Base-by-base conservation (phyloP, 53 echinoderm and acorn worm species). In the Antedon mediterranea region DNA sequence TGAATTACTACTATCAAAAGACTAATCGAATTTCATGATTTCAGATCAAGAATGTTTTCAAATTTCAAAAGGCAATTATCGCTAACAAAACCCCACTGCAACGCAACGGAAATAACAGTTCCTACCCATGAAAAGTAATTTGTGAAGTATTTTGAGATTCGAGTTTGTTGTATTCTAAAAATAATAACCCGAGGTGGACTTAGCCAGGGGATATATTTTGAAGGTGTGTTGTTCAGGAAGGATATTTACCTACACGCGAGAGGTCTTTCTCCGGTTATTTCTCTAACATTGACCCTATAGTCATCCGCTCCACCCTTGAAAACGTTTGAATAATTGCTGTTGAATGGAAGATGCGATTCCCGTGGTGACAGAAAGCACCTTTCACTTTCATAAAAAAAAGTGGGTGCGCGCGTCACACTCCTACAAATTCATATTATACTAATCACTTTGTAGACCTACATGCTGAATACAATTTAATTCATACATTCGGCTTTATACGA, bases 251-350 rank as follows among this genome's bases (percentile, higher is more conserved):
- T 57, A 57, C 57, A 57, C 23, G 57, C 57, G 2, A 57, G 57
- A 8, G 57, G 57, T 57, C 57, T 57, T 57, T 57, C 9, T 57
- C 23, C 57, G 57, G 57, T 57, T 57, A 57, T 57, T 57, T 57
- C 57, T 57, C 57, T 57, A 57, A 57, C 57, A 57, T 57, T 57
- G 57, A 57, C 57, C 57, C 57, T 57, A 37, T 57, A 57, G 57
- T 8, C 23, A 6, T 18, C 57, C 2, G 7, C 57, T 15, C 57
- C 57, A 57, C 57, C 57, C 57, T 57, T 57, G 9, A 57, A 57
- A 57, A 6, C 2, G 23, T 57, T 57, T 57, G 57, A 8, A 57
- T 18, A 57, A 57, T 57, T 57, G 57, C 57, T 18, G 14, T 3
- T 13, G 23, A 1, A 15, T 2, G 57, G 23, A 57, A 57, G 57